A percentile compares a stretch with the other conserved stretches of the same genome.
Conservation (phyloP, 2,113 vertebrate species). For the Cebus imitator region DNA sequence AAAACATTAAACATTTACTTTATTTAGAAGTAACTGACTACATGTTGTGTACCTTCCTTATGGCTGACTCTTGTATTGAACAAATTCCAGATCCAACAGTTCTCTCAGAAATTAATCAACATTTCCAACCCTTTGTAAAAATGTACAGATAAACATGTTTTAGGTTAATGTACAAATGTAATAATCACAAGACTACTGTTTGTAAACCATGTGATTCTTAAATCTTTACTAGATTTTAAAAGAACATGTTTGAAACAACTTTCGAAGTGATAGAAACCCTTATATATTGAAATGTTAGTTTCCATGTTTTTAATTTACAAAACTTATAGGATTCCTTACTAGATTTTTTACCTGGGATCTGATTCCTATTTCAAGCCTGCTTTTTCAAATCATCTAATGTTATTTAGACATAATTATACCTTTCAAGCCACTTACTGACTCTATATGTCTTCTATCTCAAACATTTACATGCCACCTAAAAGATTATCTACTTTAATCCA, state of each 20-base stretch:
- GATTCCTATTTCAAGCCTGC: conserved; percentile 31
- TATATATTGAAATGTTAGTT: conserved; percentile 51
- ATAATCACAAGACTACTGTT: not conserved
- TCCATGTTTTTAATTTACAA: conserved; percentile 71
- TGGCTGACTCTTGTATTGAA: not conserved
- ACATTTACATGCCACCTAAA: conserved; percentile 79
- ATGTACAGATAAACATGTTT: not conserved
- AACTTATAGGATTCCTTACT: conserved; percentile 71
- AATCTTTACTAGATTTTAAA: not conserved
- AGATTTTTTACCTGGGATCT: conserved; percentile 75
- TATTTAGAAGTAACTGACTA: conserved; percentile 45
- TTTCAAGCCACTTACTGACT: conserved; percentile 55
- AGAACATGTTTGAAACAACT: not conserved
- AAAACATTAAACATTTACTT: conserved; percentile 60
- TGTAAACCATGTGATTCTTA: not conserved
- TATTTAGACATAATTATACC: conserved; percentile 28
- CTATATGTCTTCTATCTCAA: conserved; percentile 80
- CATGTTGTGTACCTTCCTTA: conserved; percentile 57
- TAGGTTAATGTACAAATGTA: not conserved
- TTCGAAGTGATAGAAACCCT: not conserved
- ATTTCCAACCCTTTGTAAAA: not conserved
- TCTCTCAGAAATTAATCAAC: not conserved
- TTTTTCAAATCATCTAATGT: conserved; percentile 79
- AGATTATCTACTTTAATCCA: conserved; percentile 83
- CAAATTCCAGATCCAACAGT: not conserved